Conservation (phyloP, 1,140 invertebrate species). For the Pristionchus pacificus region DNA sequence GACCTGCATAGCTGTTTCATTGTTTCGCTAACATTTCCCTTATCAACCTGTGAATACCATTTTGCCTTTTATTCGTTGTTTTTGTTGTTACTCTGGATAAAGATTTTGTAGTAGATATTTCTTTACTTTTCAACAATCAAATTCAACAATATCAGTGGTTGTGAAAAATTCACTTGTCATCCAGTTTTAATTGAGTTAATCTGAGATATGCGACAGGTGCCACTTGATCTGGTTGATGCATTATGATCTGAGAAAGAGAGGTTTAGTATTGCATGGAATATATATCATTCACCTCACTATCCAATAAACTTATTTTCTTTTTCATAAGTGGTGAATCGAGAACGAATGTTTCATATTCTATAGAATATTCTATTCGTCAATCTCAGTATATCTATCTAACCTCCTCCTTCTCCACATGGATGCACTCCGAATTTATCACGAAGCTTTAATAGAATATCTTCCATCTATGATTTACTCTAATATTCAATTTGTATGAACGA, state of each 20-base stretch:
- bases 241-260: constrained; percentile 58
- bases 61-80: background rate
- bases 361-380: background rate
- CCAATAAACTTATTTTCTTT: constrained; percentile 80
- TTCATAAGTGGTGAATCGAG: constrained; percentile 91
- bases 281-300: constrained; percentile 68
- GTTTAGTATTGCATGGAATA: background rate
- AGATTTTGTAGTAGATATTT: background rate
- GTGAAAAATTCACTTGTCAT: constrained; percentile 52
- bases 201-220: constrained; percentile 87
- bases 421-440: constrained; percentile 81
- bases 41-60: background rate
- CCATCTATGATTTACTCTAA: constrained; percentile 62
- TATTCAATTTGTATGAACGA: background rate
- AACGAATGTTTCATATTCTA: constrained; percentile 94
- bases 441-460: constrained; percentile 59
- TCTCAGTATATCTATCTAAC: background rate
- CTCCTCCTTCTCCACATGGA: constrained; percentile 93
- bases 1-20: background rate
- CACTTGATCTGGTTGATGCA: constrained; percentile 83
- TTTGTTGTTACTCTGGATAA: no score
- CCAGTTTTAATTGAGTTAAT: constrained; percentile 71
- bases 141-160: background rate
- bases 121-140: background rate
- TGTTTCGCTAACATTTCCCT: background rate